phyloP scores from a whole-genome alignment of 2,113 vertebrate species.

The Rhagologus leucostigma region DNA sequence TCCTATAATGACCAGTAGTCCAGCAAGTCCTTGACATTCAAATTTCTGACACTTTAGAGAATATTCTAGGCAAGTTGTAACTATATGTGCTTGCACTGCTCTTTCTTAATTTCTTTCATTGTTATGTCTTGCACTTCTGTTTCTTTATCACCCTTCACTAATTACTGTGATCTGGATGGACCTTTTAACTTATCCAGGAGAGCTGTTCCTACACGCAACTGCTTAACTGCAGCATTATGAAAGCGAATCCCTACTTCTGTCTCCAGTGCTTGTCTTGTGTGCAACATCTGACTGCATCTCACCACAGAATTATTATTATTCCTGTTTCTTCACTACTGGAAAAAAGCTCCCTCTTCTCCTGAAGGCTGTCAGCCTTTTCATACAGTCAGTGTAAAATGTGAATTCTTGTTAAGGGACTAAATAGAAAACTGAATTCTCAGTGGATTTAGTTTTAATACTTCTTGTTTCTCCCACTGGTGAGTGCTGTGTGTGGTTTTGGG shows the following conservation, averaged over 20 bases:
- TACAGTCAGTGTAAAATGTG: background rate
- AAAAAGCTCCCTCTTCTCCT: background rate
- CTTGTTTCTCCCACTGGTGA: background rate
- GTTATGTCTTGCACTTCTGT: background rate
- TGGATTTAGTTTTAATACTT: background rate
- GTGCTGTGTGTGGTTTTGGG: background rate
- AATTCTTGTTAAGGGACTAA: background rate
- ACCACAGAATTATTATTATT: background rate
- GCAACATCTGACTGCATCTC: background rate
- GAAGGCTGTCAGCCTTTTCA: background rate
- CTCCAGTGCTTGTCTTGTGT: background rate
- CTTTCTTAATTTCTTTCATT: background rate
- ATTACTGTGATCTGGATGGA: background rate
- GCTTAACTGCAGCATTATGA: background rate
- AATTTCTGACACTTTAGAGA: background rate
- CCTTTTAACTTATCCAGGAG: background rate
- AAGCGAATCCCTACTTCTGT: background rate
- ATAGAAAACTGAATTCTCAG: background rate
- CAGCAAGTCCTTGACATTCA: background rate
- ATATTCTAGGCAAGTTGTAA: background rate
- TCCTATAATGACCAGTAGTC: background rate
- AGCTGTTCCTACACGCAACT: background rate
- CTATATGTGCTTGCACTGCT: background rate
- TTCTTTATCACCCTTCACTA: background rate
- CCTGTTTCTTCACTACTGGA: background rate